Conservation (phyloP, 2,888 invertebrate species). For the Eupsilia transversa region DNA sequence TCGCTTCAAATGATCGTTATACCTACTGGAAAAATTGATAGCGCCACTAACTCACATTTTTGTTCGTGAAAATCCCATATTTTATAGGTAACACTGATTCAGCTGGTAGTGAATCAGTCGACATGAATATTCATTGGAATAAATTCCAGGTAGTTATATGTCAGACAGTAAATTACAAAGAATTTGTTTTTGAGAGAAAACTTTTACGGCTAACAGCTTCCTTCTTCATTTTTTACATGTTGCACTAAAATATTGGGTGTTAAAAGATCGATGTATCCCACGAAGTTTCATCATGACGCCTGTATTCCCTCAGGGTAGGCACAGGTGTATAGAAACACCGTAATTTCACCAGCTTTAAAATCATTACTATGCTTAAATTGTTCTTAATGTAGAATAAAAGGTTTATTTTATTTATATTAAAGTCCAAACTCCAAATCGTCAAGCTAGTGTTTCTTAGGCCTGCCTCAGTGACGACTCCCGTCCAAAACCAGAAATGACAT, state of each 20-base stretch:
- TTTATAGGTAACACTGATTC: constrained; percentile 59
- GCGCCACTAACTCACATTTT: constrained; percentile 58
- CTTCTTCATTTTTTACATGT: constrained; percentile 11
- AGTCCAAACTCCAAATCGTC: too few relatives aligned
- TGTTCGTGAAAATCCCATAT: constrained; percentile 53
- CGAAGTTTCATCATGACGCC: not conserved
- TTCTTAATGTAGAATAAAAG: too few relatives aligned
- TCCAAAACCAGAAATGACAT: too few relatives aligned
- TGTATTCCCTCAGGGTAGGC: not conserved
- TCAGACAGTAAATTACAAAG: constrained; percentile 52
- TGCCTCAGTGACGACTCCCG: too few relatives aligned
- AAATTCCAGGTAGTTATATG: constrained; percentile 56
- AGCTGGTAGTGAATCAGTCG: constrained; percentile 57
- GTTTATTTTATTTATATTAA: too few relatives aligned
- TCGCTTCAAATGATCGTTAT: constrained; percentile 35
- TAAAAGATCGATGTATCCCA: not conserved
- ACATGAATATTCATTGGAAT: constrained; percentile 62
- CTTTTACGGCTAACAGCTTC: constrained; percentile 26
- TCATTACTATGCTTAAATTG: too few relatives aligned
- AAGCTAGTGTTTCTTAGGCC: too few relatives aligned
- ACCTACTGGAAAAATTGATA: constrained; percentile 50
- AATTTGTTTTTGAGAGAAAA: constrained; percentile 58
- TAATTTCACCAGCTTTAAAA: too few relatives aligned
- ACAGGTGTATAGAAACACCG: not conserved
- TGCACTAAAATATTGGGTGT: not conserved